Conservation (phyloP, 2,113 vertebrate genomes). For the Panthera tigris region DNA sequence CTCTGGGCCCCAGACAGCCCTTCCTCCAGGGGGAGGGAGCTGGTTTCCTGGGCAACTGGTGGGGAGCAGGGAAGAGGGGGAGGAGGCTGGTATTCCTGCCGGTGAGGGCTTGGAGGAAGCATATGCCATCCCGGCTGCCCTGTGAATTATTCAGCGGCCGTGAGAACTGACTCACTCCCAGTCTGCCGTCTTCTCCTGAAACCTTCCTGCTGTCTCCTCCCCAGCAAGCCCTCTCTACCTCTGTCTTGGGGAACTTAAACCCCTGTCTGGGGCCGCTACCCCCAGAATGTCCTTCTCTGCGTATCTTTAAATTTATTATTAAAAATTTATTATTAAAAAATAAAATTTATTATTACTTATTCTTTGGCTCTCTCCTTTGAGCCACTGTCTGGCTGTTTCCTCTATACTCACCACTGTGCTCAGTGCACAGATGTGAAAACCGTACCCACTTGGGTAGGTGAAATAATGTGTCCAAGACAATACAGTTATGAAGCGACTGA, state of each 20-base stretch:
- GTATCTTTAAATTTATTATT: not conserved
- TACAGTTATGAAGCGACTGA: not conserved
- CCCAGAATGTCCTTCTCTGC: not conserved
- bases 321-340: too few relatives aligned
- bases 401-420: not conserved
- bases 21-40: slow-evolving; percentile 15
- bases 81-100: slow-evolving; percentile 24
- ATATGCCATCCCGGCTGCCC: slow-evolving; percentile 67
- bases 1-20: not conserved
- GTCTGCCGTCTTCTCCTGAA: slow-evolving; percentile 14
- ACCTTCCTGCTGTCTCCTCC: not conserved
- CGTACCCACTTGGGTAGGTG: not conserved
- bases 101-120: slow-evolving; percentile 60
- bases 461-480: not conserved
- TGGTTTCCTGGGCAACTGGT: slow-evolving; percentile 66
- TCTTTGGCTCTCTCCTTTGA: not conserved
- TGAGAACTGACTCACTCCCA: slow-evolving; percentile 67
- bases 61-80: not conserved
- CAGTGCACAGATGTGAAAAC: not conserved
- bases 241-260: not conserved
- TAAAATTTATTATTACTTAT: not conserved
- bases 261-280: not conserved
- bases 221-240: not conserved
- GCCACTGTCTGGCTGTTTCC: not conserved
- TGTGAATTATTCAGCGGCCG: slow-evolving; percentile 74